Evolutionary conservation across 2,888 invertebrate species (phyloP).

Genomic region (Pollenia angustigena): DNA sequence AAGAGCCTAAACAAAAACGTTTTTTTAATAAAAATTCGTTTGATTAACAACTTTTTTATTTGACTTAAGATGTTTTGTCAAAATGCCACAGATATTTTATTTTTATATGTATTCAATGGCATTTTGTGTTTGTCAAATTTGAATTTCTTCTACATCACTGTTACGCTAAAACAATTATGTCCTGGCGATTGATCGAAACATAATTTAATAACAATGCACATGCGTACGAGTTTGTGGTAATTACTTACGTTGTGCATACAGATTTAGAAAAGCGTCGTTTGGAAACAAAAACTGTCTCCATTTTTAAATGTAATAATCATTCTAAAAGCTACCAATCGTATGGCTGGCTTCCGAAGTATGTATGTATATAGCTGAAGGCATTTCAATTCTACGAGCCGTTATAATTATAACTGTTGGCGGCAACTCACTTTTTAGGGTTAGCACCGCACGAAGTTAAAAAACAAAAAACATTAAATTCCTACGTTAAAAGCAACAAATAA

Average conservation of each 20-base stretch:
- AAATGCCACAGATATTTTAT: too few relatives aligned
- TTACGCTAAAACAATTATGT: too few relatives aligned
- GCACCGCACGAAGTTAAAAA: neutral
- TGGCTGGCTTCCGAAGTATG: slow-evolving; percentile 57
- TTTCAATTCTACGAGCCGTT: slow-evolving; percentile 42
- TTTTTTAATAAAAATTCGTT: too few relatives aligned
- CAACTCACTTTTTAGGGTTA: slow-evolving; percentile 51
- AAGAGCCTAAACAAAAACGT: too few relatives aligned
- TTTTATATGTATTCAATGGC: too few relatives aligned
- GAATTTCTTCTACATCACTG: too few relatives aligned
- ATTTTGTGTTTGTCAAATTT: too few relatives aligned
- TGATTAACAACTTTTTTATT: too few relatives aligned
- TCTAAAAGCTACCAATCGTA: slow-evolving; percentile 71
- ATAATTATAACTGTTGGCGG: slow-evolving; percentile 68
- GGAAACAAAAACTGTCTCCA: slow-evolving; percentile 60
- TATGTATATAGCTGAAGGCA: slow-evolving; percentile 54
- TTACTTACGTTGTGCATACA: neutral
- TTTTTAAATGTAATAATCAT: slow-evolving; percentile 57
- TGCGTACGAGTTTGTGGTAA: too few relatives aligned
- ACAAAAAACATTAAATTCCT: slow-evolving; percentile 13
- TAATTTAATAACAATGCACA: too few relatives aligned
- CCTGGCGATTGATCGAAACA: too few relatives aligned
- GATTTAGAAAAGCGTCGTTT: neutral
- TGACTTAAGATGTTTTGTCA: too few relatives aligned
- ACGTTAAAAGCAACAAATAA: neutral